phyloP scores from a whole-genome alignment of 2,888 invertebrate genomes.

The Lathronympha strigana region DNA sequence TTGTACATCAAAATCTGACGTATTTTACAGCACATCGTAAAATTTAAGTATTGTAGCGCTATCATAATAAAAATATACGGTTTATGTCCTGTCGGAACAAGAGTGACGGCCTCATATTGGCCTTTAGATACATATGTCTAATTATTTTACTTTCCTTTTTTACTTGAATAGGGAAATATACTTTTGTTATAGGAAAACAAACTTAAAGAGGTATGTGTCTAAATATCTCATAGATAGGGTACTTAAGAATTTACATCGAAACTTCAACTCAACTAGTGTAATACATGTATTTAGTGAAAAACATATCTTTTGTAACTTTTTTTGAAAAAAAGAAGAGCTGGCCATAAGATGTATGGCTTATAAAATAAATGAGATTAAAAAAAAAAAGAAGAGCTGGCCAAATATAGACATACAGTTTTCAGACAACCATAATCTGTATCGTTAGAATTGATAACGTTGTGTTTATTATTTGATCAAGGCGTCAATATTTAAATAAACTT shows the following conservation, averaged over 20 bases:
- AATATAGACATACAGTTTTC: too few relatives aligned
- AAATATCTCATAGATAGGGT: too few relatives aligned
- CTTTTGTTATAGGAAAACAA: background rate
- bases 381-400: too few relatives aligned
- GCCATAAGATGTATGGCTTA: too few relatives aligned
- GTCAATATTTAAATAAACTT: too few relatives aligned
- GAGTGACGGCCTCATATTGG: constrained; percentile 30
- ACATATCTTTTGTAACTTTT: too few relatives aligned
- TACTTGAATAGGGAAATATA: background rate
- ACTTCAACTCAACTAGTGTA: background rate
- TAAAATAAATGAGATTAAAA: too few relatives aligned
- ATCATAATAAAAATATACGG: constrained; percentile 39
- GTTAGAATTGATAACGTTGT: too few relatives aligned
- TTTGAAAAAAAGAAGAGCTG: too few relatives aligned
- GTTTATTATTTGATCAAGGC: too few relatives aligned
- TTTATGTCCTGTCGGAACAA: constrained; percentile 35
- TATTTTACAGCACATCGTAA: constrained; percentile 34
- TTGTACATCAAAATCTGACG: constrained; percentile 33
- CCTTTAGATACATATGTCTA: background rate
- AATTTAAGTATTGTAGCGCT: constrained; percentile 40
- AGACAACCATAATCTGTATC: too few relatives aligned
- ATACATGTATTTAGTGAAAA: too few relatives aligned
- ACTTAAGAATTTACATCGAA: background rate
- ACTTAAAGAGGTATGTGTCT: background rate
- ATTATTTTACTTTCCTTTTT: background rate